phyloP scores from a whole-genome alignment of 2,113 vertebrate genomes.

The Xyrauchen texanus region DNA sequence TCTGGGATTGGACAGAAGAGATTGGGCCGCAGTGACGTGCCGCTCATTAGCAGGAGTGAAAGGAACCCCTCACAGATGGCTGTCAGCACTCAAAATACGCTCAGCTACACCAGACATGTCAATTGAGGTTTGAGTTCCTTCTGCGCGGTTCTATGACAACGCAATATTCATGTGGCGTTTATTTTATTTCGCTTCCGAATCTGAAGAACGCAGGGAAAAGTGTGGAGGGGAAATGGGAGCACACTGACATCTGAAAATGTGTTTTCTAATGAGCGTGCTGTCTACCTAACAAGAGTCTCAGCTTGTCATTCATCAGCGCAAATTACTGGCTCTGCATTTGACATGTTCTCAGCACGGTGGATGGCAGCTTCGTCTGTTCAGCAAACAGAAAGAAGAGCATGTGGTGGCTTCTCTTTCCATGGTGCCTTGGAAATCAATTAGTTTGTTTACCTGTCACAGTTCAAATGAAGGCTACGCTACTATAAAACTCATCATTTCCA shows the following conservation, averaged over 20 bases:
- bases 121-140: slow-evolving; percentile 80
- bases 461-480: slow-evolving; percentile 63
- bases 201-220: neutral
- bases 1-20: slow-evolving; percentile 76
- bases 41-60: slow-evolving; percentile 83
- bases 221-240: slow-evolving; percentile 60
- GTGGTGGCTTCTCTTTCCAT: slow-evolving; percentile 64
- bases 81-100: slow-evolving; percentile 73
- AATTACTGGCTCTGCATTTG: slow-evolving; percentile 75
- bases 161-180: slow-evolving; percentile 76
- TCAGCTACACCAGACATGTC: slow-evolving; percentile 75
- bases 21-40: slow-evolving; percentile 73
- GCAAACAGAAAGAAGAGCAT: slow-evolving; percentile 66
- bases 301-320: slow-evolving; percentile 81
- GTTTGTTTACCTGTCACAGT: slow-evolving; percentile 78
- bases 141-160: slow-evolving; percentile 76
- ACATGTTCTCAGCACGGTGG: slow-evolving; percentile 72
- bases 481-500: slow-evolving; percentile 68
- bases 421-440: slow-evolving; percentile 73
- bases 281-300: slow-evolving; percentile 74
- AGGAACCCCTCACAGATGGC: slow-evolving; percentile 80
- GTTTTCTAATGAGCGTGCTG: slow-evolving; percentile 79
- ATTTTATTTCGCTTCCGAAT: slow-evolving; percentile 69
- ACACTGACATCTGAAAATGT: slow-evolving; percentile 75
- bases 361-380: slow-evolving; percentile 76